Base-by-base conservation (phyloP, 2,113 vertebrate species). In the Anguilla rostrata region DNA sequence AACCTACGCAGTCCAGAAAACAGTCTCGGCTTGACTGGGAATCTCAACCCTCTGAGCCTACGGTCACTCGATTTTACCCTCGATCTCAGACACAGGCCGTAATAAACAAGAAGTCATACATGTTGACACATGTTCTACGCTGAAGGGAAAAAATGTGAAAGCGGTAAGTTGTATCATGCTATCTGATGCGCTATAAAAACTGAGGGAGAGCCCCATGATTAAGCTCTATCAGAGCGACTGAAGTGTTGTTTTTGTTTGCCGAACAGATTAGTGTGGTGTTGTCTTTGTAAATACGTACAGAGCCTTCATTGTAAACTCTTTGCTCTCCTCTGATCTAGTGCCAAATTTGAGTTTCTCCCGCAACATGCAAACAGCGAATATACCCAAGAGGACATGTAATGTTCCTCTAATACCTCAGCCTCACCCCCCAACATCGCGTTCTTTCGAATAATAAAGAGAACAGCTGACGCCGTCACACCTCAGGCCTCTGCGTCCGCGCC, bases 261-360 rank as follows among this genome's bases (percentile, higher is more conserved):
- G 11, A 75, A 12, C 71, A 75, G 26, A 34, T 75, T 75, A 12
- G 1, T 34, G 11, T 26, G n/a, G 71, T 34, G 71, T 75, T 34
- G n/a, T n/a, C 71, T 75, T 75, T 75, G 71, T 75, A 75, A 75
- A 75, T 75, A 75, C 34, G 71, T 75, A 75, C 71, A 75, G 34
- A 75, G 71, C 20, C 71, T 29, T 29, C 2, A 34, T 75, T 75
- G 71, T 75, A 29, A 75, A n/a, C 71, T 34, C 71, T 7, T n/a
- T 34, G 20, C 71, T 75, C 71, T 75, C 71, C n/a, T n/a, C 29
- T 75, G 71, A n/a, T 75, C n/a, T 34, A 34, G 71, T 34, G 71
- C 71, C 60, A 66, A 63, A 22, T 66, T 75, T 34, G 11, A 1
- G 71, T 75, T 34, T 75, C 12, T n/a, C 26, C 34, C 71, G 26